Evolutionary conservation across 1,140 invertebrate genomes (phyloP).

Genomic region (Hypsibius dujardini): DNA sequence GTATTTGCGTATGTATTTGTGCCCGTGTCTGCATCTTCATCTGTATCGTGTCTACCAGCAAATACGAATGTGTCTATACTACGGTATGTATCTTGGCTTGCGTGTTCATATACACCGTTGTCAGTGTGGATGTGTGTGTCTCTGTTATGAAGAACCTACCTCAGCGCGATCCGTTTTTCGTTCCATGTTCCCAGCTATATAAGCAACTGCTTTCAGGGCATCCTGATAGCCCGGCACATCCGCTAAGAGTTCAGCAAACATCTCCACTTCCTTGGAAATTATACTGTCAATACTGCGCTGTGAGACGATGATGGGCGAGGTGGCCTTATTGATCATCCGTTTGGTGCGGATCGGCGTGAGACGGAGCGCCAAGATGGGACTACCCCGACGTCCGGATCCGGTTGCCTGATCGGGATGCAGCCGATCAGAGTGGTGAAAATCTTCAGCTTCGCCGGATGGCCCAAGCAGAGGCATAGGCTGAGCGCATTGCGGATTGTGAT

Average conservation of each 20-base stretch:
- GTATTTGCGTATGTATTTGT: no score
- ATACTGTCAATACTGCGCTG: constrained; percentile 10
- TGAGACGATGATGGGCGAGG: constrained; percentile 6
- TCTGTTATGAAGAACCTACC: neutral
- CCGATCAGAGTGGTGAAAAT: neutral
- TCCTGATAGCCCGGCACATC: constrained; percentile 5
- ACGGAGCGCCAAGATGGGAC: neutral
- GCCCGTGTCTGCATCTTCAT: no score
- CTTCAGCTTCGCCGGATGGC: neutral
- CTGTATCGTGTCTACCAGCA: no score
- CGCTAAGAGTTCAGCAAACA: constrained; percentile 8
- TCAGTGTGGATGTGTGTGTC: no score
- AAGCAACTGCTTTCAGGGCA: constrained; percentile 13
- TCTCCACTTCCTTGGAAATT: neutral
- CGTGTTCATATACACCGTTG: no score
- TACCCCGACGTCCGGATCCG: neutral
- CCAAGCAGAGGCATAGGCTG: neutral
- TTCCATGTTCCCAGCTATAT: constrained; percentile 9
- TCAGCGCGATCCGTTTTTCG: neutral
- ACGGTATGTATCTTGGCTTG: no score
- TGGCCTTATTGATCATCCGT: constrained; percentile 1
- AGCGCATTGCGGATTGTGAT: constrained; percentile 7
- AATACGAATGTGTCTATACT: no score
- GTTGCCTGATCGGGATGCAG: neutral
- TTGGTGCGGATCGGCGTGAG: neutral